Base-by-base conservation (phyloP, 1,140 invertebrate species). In the Lepidostoma basale region DNA sequence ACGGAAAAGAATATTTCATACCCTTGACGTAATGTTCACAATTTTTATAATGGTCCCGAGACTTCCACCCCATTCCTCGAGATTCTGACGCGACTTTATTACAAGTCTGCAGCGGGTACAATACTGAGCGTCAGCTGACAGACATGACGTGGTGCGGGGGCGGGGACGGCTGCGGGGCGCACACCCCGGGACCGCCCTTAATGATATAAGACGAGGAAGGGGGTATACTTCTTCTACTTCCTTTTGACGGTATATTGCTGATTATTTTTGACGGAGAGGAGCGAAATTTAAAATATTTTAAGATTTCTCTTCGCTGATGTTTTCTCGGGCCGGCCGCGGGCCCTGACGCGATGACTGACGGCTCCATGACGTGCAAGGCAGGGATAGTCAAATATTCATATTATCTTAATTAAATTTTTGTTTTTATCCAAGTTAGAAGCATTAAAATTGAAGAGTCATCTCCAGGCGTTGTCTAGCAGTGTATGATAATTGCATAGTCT, bases 251-350 rank as follows among this genome's bases (percentile, higher is more conserved):
- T 62, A 68, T 68, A 68, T 68, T 44, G 26, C 66, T 68, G 66
- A 70, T 70, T 70, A 66, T 67, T 67, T 70, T 67, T 70, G 69
- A 70, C 69, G 67, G 69, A 63, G 44, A 39, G 20, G 42, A 23
- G 30, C 36, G 49, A 62, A 70, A 70, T 66, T 59, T 63, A 70
- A 70, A 63, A 52, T 23, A 49, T 62, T 49, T 63, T 67, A 44
- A 67, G 56, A 70, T 70, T 67, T 70, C 49, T 54, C 23, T 20
- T 10, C 18, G 16, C 28, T 9, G 18, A 22, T 33, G 8, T 10
- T 23, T 45, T 45, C 36, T 5, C 58, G 22, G 23, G 58, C 58
- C 58, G n/a, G 58, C 20, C 3, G 47, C 33, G 20, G 3, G 23
- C 22, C n/a, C 28, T 39, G 28, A n/a, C n/a, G 18, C 54, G 16